Evolutionary conservation across 2,113 vertebrate genomes (phyloP), one percentile per base, ranked within the genome.

Genomic region (Psilopogon haemacephalus): DNA sequence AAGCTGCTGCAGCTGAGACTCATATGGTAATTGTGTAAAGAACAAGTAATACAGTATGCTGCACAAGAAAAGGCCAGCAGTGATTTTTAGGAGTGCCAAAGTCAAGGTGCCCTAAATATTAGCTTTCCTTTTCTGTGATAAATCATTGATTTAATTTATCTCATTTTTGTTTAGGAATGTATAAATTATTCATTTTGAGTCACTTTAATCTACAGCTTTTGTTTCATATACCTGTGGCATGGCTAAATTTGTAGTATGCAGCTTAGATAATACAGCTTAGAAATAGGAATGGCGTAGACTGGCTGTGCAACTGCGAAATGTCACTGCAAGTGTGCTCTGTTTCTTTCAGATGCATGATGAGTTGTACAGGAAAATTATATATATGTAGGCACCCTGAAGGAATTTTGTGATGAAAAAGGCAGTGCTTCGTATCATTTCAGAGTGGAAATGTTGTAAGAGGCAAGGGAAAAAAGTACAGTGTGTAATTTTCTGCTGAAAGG

Each of bases 1-100:
- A 93, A 67, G 37, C 59, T 93, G 90, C 91, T 93, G 82, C 85
- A 95, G 85, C 60, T 93, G 86, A 96, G 84, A 89, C 74, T 94
- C n/a, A 6, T 28, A 92, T 59, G 68, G 37, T 52, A 54, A 40
- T 86, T 94, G 60, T 74, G 75, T 59, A 84, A 89, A 85, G 64
- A 86, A 40, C 42, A 92, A 55, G 44, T 84, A 86, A 65, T 50
- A 68, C 14, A 50, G 84, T 12, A 8, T 2, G 6, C 58, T 96
- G 78, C 69, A 72, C 38, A 35, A 56, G 24, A 42, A 20, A 40
- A 69, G 37, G 55, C 20, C 7, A 44, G 67, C 62, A 35, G 6
- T 75, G 84, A 78, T 52, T 88, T 93, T 88, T 86, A 50, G 83
- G 83, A 95, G 84, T 80, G 65, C 67, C 17, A 71, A 78, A 92